Evolutionary conservation across 2,888 invertebrate species (phyloP).

Genomic region (Sphaeridia pumilis): DNA sequence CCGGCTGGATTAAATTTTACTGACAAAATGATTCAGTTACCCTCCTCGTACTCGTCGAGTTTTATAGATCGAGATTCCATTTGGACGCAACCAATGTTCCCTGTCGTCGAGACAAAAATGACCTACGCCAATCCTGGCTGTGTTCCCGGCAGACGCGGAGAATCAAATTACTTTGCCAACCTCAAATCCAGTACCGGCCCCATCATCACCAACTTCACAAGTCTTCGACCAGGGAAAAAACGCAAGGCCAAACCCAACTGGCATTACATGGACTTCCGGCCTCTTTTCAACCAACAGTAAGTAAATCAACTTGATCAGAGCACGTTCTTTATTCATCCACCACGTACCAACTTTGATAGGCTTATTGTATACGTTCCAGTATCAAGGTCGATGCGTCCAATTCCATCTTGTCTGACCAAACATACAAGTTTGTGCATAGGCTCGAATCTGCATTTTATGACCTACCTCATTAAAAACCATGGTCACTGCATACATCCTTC

Average conservation of each 20-base stretch:
- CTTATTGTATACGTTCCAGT: no score
- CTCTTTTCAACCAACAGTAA: constrained; percentile 34
- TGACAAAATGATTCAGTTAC: constrained; percentile 29
- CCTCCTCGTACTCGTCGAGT: constrained; percentile 20
- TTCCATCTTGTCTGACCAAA: no score
- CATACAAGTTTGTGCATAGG: no score
- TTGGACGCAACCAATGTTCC: constrained; percentile 31
- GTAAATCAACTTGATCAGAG: neutral
- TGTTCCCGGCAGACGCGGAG: no score
- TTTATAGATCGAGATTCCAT: constrained; percentile 30
- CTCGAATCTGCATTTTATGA: no score
- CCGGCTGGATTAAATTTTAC: constrained; percentile 29
- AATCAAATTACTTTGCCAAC: no score
- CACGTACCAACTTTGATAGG: no score
- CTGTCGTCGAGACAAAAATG: constrained; percentile 9
- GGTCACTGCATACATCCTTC: no score
- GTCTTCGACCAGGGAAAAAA: neutral
- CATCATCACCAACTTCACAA: neutral
- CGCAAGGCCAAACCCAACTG: constrained; percentile 21
- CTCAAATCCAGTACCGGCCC: neutral
- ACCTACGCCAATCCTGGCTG: no score
- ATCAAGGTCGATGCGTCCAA: no score
- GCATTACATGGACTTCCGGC: constrained; percentile 33
- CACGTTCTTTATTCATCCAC: neutral
- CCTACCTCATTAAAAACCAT: no score